Evolutionary conservation across 1,140 invertebrate species (phyloP).

Genomic region (Orius laevigatus): DNA sequence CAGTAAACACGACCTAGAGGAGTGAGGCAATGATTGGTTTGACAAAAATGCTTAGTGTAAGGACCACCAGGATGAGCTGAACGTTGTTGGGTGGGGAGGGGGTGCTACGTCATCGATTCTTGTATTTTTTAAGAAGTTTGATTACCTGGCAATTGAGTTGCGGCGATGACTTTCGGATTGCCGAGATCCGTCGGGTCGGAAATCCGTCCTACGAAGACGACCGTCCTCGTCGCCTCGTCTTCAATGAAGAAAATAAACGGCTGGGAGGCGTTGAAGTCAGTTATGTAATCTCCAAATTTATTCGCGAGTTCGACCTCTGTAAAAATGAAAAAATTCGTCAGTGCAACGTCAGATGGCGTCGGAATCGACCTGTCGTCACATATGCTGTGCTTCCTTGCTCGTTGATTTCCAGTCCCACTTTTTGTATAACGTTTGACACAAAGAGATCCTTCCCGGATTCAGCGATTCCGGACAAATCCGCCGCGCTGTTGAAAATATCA

Average conservation of each 20-base stretch:
- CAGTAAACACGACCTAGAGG: too few relatives aligned
- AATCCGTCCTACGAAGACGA: constrained; percentile 55
- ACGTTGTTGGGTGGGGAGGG: too few relatives aligned
- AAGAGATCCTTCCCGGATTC: constrained; percentile 34
- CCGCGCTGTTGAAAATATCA: constrained; percentile 48
- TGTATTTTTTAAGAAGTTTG: too few relatives aligned
- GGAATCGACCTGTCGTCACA: constrained; percentile 48
- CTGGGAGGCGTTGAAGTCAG: constrained; percentile 45
- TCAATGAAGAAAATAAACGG: constrained; percentile 70
- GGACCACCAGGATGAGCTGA: too few relatives aligned
- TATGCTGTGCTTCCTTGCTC: constrained; percentile 65
- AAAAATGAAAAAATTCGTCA: neutral
- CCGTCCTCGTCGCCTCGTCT: constrained; percentile 47
- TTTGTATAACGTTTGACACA: constrained; percentile 60
- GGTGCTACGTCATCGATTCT: too few relatives aligned
- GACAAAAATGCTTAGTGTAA: too few relatives aligned
- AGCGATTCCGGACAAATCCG: constrained; percentile 45
- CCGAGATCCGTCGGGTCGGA: constrained; percentile 33
- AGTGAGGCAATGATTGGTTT: too few relatives aligned
- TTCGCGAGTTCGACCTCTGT: constrained; percentile 48
- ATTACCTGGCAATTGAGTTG: neutral
- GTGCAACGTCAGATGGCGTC: neutral
- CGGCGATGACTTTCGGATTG: neutral
- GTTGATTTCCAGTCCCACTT: constrained; percentile 65
- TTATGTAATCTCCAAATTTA: constrained; percentile 40